Evolutionary conservation across 2,797 vertebrate species (phyloP).

Genomic region (Xiphorhynchus erythropygius): DNA sequence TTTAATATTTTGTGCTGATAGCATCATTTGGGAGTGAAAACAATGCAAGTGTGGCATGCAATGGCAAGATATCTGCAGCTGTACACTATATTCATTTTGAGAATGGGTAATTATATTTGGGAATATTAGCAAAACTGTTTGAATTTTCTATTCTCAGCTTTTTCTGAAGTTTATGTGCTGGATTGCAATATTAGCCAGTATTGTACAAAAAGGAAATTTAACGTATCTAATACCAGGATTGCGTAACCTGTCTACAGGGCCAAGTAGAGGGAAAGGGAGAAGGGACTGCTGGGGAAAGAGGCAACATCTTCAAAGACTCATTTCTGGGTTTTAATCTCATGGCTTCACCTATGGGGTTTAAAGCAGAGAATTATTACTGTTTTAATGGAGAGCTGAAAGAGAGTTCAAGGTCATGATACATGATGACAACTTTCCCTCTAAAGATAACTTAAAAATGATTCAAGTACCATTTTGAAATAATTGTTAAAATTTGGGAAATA

Average conservation of each 20-base stretch:
- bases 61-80: not conserved
- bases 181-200: not conserved
- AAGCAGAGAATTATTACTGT: not conserved
- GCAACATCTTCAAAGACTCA: not conserved
- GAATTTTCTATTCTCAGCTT: not conserved
- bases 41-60: not conserved
- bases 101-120: not conserved
- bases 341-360: not conserved
- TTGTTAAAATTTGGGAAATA: not conserved
- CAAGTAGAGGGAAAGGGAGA: not conserved
- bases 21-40: not conserved
- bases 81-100: not conserved
- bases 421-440: not conserved
- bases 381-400: not conserved
- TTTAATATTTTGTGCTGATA: not conserved
- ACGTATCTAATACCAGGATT: not conserved
- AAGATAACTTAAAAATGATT: not conserved
- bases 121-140: not conserved
- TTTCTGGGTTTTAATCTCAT: not conserved
- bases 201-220: not conserved
- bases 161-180: not conserved
- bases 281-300: not conserved
- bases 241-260: not conserved
- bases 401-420: not conserved
- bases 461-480: constrained; percentile 2